Evolutionary conservation across 1,140 invertebrate species (phyloP).

Genomic region (Tetranychus cinnabarinus): DNA sequence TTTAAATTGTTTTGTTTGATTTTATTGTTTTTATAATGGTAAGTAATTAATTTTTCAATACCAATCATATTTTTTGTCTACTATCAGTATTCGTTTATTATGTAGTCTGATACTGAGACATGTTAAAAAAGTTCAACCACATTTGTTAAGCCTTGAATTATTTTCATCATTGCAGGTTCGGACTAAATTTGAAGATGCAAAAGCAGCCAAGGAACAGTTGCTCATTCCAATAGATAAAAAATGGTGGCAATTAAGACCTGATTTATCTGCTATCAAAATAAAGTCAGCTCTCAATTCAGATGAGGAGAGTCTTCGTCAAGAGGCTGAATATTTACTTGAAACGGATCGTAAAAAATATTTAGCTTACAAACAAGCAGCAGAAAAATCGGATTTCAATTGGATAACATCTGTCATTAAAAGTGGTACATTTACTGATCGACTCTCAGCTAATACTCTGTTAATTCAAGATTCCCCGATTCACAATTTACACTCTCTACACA

Average conservation of each 20-base stretch:
- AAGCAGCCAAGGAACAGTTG: not conserved
- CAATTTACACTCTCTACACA: conserved; percentile 41
- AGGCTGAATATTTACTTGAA: not conserved
- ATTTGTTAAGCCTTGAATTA: no score
- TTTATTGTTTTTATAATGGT: no score
- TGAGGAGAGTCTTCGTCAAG: not conserved
- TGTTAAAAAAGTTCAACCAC: no score
- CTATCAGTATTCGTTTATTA: no score
- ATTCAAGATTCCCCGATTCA: conserved; percentile 64
- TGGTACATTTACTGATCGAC: conserved; percentile 58
- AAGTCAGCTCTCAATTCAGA: not conserved
- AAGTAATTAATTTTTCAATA: no score
- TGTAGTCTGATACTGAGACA: no score
- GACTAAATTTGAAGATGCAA: no score
- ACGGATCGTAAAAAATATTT: not conserved
- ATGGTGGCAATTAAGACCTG: not conserved
- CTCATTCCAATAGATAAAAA: not conserved
- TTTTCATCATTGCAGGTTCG: no score
- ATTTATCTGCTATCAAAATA: not conserved
- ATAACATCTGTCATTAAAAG: conserved; percentile 48
- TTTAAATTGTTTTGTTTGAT: no score
- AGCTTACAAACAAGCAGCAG: not conserved
- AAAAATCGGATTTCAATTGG: conserved; percentile 30
- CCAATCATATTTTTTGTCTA: no score
- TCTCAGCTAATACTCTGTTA: conserved; percentile 54